Conservation (phyloP, 2,888 invertebrate species). For the Eutolmus rufibarbis region DNA sequence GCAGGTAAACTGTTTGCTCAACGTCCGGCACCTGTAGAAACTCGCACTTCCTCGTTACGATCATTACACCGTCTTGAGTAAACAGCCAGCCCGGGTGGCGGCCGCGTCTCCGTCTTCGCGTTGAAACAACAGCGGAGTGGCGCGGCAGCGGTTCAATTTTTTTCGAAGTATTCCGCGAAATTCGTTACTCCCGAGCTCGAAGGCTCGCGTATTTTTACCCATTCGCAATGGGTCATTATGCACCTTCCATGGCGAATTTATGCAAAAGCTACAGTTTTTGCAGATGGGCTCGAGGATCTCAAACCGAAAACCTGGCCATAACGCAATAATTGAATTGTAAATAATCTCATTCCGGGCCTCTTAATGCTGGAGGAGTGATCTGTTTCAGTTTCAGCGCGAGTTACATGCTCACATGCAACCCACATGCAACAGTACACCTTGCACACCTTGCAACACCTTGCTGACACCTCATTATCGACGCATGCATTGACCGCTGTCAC, state of each 20-base stretch:
- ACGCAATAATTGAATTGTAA: slow-evolving; percentile 20
- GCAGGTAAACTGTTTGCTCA: slow-evolving; percentile 16
- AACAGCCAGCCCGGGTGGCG: neutral
- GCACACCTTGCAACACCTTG: too few relatives aligned
- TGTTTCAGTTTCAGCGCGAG: neutral
- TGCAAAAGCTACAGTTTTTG: slow-evolving; percentile 24
- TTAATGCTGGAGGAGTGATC: neutral
- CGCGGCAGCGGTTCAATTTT: neutral
- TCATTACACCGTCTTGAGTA: slow-evolving; percentile 5
- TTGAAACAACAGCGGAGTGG: neutral
- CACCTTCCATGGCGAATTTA: slow-evolving; percentile 36
- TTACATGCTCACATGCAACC: too few relatives aligned
- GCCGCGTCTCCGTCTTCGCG: neutral
- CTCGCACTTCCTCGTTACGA: slow-evolving; percentile 7
- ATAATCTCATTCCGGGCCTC: neutral
- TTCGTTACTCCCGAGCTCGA: neutral
- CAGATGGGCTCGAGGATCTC: neutral
- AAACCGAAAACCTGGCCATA: neutral
- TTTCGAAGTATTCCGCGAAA: neutral
- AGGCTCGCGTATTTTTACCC: slow-evolving; percentile 11
- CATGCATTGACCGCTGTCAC: too few relatives aligned
- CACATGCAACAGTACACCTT: too few relatives aligned
- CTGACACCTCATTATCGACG: too few relatives aligned
- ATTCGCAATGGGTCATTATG: slow-evolving; percentile 40
- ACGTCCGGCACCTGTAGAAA: neutral